phyloP scores from a whole-genome alignment of 2,888 invertebrate species.

The Agrilus cyanescens region DNA sequence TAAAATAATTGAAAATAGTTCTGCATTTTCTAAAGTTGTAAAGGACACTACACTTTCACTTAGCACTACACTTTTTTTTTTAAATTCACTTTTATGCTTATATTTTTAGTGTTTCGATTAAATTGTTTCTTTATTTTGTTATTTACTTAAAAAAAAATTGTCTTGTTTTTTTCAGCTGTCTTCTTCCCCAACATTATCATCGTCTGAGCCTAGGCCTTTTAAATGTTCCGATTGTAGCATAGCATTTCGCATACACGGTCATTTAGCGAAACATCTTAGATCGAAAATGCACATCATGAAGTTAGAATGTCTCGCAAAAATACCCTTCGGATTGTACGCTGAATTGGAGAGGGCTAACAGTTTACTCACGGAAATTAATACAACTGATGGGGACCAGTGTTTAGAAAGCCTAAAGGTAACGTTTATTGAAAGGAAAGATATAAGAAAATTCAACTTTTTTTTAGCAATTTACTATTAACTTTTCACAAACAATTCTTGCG shows the following conservation, averaged over 20 bases:
- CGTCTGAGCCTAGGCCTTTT: conserved; percentile 89
- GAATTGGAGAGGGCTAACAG: conserved; percentile 85
- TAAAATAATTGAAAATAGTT: too few species aligned
- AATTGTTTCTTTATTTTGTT: neutral
- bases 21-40: too few species aligned
- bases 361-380: conserved; percentile 88
- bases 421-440: neutral
- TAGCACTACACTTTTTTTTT: too few species aligned
- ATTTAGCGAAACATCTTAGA: conserved; percentile 90
- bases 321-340: conserved; percentile 89
- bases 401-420: conserved; percentile 68
- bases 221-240: conserved; percentile 93
- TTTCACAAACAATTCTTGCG: too few species aligned
- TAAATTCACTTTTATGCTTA: neutral
- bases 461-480: neutral
- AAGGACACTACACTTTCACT: too few species aligned
- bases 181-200: conserved; percentile 54
- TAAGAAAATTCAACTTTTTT: neutral
- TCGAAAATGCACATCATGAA: conserved; percentile 95
- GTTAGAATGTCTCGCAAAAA: conserved; percentile 80
- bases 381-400: conserved; percentile 91
- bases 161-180: conserved; percentile 26
- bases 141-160: conserved; percentile 4
- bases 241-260: conserved; percentile 93
- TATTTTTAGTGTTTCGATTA: neutral